Evolutionary conservation across 2,113 vertebrate species (phyloP).

Genomic region (Otis tarda): DNA sequence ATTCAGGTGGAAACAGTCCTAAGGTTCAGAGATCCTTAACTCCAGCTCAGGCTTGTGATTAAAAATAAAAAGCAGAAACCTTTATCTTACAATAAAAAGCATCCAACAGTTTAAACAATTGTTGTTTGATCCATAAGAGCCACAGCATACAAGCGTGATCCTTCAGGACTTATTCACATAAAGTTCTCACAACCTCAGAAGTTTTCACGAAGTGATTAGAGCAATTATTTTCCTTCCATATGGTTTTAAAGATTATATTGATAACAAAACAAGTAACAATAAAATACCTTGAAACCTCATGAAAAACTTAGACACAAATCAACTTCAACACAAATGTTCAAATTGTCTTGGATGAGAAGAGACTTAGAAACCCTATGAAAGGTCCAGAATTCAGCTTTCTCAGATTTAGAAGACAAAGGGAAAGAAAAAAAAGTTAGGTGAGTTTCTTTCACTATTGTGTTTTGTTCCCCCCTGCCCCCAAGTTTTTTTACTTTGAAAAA

Average conservation of each 20-base stretch:
- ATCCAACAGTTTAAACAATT: neutral
- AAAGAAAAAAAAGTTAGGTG: neutral
- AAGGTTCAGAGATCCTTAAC: neutral
- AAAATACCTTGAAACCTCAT: neutral
- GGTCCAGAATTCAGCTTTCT: neutral
- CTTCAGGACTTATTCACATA: neutral
- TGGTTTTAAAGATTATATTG: neutral
- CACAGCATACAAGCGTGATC: fast-evolving
- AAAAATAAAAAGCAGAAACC: neutral
- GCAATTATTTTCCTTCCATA: neutral
- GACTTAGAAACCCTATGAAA: neutral
- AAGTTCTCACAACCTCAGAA: neutral
- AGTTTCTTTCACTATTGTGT: neutral
- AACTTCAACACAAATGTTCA: neutral
- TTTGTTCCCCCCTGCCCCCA: too few species aligned
- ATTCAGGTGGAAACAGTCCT: neutral
- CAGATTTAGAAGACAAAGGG: fast-evolving
- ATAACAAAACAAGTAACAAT: neutral
- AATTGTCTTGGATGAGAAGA: neutral
- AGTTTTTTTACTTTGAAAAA: neutral
- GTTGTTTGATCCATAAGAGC: neutral
- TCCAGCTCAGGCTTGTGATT: neutral
- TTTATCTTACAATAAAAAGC: neutral
- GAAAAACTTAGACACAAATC: neutral
- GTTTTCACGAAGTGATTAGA: neutral